A percentile compares a stretch with the other conserved stretches of the same genome.
Conservation (phyloP, 2,888 invertebrate species). For the Drosophila kokeensis region DNA sequence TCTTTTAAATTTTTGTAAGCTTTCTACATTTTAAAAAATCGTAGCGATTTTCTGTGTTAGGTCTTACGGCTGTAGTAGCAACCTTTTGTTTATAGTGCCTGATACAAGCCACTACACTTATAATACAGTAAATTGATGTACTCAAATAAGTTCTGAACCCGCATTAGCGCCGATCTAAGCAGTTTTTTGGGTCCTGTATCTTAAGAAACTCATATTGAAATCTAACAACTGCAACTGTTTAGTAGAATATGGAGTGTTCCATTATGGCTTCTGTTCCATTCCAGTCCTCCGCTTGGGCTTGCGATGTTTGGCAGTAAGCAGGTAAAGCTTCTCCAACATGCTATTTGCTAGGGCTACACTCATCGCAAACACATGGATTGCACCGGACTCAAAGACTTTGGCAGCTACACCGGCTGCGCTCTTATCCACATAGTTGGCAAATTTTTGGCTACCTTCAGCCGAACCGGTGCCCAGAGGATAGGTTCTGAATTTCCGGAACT, state of each 20-base stretch:
- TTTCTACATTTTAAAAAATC: too few species aligned
- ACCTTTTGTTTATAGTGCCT: not conserved
- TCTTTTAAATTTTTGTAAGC: too few species aligned
- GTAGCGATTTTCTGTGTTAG: not conserved
- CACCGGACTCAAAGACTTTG: slow-evolving; percentile 39
- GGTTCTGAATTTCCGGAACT: slow-evolving; percentile 15
- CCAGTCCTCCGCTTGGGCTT: not conserved
- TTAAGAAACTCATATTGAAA: not conserved
- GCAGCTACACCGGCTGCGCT: slow-evolving; percentile 40
- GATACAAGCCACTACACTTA: not conserved
- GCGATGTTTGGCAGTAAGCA: slow-evolving; percentile 43
- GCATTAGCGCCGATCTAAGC: not conserved
- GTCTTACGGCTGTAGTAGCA: not conserved
- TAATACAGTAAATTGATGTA: not conserved
- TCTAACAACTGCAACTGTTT: not conserved
- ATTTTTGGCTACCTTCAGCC: not conserved
- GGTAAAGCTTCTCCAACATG: slow-evolving; percentile 41
- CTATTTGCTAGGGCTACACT: slow-evolving; percentile 22
- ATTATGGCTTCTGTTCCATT: not conserved
- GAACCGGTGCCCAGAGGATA: slow-evolving; percentile 12
- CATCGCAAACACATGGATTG: slow-evolving; percentile 46
- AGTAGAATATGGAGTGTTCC: not conserved
- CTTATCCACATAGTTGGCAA: slow-evolving; percentile 48
- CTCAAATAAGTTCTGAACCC: not conserved
- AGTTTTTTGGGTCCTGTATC: not conserved